These are phyloP conservation scores for Lymantria dispar DNA, from an alignment of 2,888 invertebrate species.

Conservation along the genomic window DNA sequence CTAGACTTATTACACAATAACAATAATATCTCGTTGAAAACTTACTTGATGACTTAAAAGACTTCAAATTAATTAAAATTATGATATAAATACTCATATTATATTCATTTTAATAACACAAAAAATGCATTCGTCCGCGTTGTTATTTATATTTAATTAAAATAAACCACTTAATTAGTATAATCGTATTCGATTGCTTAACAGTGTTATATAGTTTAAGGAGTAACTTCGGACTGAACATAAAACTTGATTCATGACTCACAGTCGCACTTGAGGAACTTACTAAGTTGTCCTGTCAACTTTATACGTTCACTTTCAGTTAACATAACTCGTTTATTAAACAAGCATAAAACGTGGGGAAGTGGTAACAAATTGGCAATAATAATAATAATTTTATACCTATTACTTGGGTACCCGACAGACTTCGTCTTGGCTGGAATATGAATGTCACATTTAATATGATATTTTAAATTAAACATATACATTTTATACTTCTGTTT, in stretches of 20 bases:
- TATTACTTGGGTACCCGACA: too few relatives aligned
- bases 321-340: constrained; percentile 13
- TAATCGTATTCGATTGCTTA: background rate
- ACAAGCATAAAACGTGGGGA: constrained; percentile 9
- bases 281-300: constrained; percentile 15
- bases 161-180: background rate
- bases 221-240: background rate
- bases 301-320: constrained; percentile 30
- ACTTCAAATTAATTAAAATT: too few relatives aligned
- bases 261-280: constrained; percentile 18
- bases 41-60: too few relatives aligned
- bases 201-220: background rate
- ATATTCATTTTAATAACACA: background rate
- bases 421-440: too few relatives aligned
- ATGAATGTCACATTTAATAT: too few relatives aligned
- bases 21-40: too few relatives aligned
- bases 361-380: background rate
- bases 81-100: too few relatives aligned
- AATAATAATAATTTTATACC: too few relatives aligned
- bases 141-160: constrained; percentile 1
- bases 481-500: too few relatives aligned
- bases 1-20: too few relatives aligned
- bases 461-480: too few relatives aligned
- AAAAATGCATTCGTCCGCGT: constrained; percentile 4
- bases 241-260: background rate